Evolutionary conservation across 2,888 invertebrate genomes (phyloP).

Genomic region (Erpobdella octoculata): DNA sequence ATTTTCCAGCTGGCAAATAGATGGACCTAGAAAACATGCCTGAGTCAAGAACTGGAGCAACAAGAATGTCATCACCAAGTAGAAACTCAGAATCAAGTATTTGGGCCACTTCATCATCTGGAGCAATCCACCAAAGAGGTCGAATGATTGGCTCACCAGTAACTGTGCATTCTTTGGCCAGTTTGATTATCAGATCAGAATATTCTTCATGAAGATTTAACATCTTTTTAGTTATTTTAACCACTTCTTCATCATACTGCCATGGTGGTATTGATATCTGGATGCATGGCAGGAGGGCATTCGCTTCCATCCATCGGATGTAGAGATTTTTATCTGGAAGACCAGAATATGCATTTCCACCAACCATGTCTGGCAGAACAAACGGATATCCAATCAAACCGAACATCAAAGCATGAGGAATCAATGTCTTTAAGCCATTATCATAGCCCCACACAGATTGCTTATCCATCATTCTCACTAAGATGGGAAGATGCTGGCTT

Average conservation of each 20-base stretch:
- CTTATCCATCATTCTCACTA: constrained; percentile 68
- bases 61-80: constrained; percentile 45
- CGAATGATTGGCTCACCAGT: constrained; percentile 71
- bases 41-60: constrained; percentile 48
- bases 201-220: constrained; percentile 33
- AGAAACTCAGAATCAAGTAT: constrained; percentile 65
- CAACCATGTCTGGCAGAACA: constrained; percentile 84
- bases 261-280: constrained; percentile 82
- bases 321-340: constrained; percentile 54
- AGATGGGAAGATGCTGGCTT: constrained; percentile 75
- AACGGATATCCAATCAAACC: constrained; percentile 78
- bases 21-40: constrained; percentile 43
- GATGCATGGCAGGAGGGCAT: constrained; percentile 81
- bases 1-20: constrained; percentile 40
- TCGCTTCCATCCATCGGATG: constrained; percentile 75
- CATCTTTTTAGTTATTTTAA: constrained; percentile 38
- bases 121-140: constrained; percentile 81
- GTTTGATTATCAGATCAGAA: constrained; percentile 38
- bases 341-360: constrained; percentile 53
- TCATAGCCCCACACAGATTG: constrained; percentile 72
- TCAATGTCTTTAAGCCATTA: constrained; percentile 68
- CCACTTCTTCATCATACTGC: constrained; percentile 66
- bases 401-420: constrained; percentile 66
- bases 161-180: constrained; percentile 39
- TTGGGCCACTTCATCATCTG: constrained; percentile 65